phyloP scores from a whole-genome alignment of 2,113 vertebrate species.

The Paraplagusia blochii region DNA sequence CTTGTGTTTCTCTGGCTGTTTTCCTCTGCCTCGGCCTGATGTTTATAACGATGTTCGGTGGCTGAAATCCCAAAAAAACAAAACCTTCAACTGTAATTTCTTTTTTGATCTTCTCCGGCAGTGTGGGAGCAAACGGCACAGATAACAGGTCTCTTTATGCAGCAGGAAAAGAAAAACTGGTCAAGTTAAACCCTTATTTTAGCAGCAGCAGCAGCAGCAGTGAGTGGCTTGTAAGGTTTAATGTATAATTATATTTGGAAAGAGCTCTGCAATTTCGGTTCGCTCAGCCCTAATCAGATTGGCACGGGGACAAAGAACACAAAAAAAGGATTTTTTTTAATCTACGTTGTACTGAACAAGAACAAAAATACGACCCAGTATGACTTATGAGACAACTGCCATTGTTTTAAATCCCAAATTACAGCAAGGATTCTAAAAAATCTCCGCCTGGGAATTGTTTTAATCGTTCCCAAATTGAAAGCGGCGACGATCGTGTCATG shows the following conservation, averaged over 20 bases:
- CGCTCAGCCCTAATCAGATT: slow-evolving; percentile 11
- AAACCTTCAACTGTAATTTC: no score
- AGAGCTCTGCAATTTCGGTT: slow-evolving; percentile 4
- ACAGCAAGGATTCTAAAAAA: no score
- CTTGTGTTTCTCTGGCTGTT: no score
- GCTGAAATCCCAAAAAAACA: no score
- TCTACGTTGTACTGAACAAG: not conserved
- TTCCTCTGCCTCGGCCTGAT: no score
- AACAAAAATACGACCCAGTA: not conserved
- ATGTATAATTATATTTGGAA: slow-evolving; percentile 29
- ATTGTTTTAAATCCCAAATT: no score
- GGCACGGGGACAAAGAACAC: slow-evolving; percentile 8
- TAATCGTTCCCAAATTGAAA: not conserved
- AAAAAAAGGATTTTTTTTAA: not conserved
- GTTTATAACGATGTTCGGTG: no score
- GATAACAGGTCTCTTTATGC: not conserved
- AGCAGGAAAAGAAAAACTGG: not conserved
- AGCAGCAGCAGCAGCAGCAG: slow-evolving; percentile 19
- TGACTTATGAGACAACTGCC: no score
- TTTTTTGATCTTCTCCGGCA: no score
- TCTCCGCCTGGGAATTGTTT: not conserved
- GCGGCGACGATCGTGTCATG: not conserved
- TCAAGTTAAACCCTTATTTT: slow-evolving; percentile 15
- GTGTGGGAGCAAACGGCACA: no score
- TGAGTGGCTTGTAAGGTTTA: slow-evolving; percentile 5